A percentile compares a stretch with the other conserved stretches of the same genome.
Evolutionary conservation across 2,888 invertebrate genomes (phyloP).

Genomic region (Lysandra bellargus): DNA sequence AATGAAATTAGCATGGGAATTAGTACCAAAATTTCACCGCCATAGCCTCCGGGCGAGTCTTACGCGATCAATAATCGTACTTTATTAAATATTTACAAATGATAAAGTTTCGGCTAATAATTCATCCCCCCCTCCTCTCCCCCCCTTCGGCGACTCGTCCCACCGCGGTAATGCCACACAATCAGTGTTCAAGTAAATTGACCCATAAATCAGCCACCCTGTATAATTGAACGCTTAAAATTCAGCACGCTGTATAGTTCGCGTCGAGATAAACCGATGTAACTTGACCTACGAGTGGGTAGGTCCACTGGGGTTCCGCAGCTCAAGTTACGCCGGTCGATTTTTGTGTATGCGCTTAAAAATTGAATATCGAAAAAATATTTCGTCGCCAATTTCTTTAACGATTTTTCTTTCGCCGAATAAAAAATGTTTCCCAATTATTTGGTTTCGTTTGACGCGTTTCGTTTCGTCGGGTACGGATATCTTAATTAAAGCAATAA

Average conservation of each 20-base stretch:
- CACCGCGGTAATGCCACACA: slow-evolving; percentile 52
- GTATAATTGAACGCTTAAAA: slow-evolving; percentile 64
- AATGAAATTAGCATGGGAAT: not conserved
- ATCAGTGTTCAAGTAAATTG: slow-evolving; percentile 63
- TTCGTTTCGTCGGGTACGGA: not conserved
- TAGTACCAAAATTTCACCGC: not conserved
- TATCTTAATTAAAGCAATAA: slow-evolving; percentile 3
- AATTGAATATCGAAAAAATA: slow-evolving; percentile 30
- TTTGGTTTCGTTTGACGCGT: slow-evolving; percentile 22
- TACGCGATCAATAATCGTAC: slow-evolving; percentile 10
- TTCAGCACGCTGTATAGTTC: slow-evolving; percentile 45
- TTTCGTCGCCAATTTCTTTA: slow-evolving; percentile 31
- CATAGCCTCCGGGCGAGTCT: not conserved
- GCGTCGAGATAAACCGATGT: not conserved
- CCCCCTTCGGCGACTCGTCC: not conserved
- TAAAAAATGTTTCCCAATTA: slow-evolving; percentile 24
- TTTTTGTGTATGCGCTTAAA: slow-evolving; percentile 37
- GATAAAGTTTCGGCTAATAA: slow-evolving; percentile 29
- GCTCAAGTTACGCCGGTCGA: not conserved
- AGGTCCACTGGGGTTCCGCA: not conserved
- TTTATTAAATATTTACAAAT: slow-evolving; percentile 28
- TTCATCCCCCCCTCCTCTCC: not conserved
- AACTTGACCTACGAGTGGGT: not conserved
- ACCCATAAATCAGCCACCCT: slow-evolving; percentile 60
- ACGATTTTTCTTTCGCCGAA: slow-evolving; percentile 23